Conservation (phyloP, 2,888 invertebrate genomes). For the Hypomecis atomaria region DNA sequence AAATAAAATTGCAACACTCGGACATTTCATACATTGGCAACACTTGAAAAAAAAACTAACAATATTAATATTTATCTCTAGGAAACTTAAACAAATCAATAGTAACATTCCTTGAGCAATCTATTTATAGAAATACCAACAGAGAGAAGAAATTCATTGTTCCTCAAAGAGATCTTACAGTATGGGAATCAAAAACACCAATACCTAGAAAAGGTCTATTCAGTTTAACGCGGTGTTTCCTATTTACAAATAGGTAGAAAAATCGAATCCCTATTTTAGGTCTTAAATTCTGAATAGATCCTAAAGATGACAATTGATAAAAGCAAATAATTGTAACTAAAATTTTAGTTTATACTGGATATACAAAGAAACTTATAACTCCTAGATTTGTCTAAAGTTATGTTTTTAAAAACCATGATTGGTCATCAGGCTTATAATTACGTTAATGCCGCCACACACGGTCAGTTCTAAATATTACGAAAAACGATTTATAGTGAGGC, state of each 20-base stretch:
- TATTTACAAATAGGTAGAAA: background rate
- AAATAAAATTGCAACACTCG: constrained; percentile 34
- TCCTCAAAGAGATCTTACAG: constrained; percentile 63
- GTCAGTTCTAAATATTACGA: background rate
- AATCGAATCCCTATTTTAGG: background rate
- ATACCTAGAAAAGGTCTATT: constrained; percentile 37
- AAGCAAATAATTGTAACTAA: constrained; percentile 58
- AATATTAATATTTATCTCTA: constrained; percentile 30
- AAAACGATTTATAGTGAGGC: background rate
- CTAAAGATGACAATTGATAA: constrained; percentile 53
- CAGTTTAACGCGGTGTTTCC: background rate
- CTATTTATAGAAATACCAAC: constrained; percentile 45
- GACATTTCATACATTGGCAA: constrained; percentile 29
- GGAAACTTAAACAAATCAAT: constrained; percentile 40
- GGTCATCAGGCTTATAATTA: background rate
- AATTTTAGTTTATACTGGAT: constrained; percentile 56
- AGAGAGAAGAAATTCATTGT: constrained; percentile 68
- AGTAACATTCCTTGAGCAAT: constrained; percentile 75
- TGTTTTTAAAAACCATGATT: constrained; percentile 17
- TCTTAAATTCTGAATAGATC: constrained; percentile 14
- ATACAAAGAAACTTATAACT: constrained; percentile 59
- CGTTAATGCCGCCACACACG: background rate
- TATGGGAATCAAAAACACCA: constrained; percentile 53
- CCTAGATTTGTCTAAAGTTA: constrained; percentile 35
- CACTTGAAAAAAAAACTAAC: constrained; percentile 31